These are phyloP conservation scores for Neodon shergylaensis DNA, from an alignment of 2,113 vertebrate species.

Conservation along the genomic window DNA sequence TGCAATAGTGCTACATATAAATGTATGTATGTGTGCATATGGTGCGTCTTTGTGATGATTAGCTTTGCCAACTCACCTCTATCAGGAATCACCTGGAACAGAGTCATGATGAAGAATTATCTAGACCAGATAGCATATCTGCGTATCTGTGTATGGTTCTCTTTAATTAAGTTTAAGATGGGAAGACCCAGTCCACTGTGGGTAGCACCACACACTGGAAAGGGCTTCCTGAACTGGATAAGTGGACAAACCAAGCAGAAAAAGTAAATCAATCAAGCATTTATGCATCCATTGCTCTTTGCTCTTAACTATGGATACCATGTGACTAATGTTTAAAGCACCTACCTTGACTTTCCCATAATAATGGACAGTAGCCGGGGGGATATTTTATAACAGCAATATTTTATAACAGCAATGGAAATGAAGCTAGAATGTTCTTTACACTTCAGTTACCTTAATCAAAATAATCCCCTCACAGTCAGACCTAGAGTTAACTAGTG, in stretches of 20 bases:
- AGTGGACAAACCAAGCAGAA: neutral
- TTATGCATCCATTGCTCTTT: neutral
- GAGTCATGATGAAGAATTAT: neutral
- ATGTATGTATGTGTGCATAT: no score
- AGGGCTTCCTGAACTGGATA: neutral
- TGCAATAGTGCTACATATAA: fast-evolving
- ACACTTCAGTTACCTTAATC: neutral
- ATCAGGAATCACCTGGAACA: no score
- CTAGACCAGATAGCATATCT: neutral
- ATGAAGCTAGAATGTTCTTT: neutral
- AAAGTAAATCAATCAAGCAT: neutral
- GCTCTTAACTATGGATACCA: neutral
- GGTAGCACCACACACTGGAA: neutral
- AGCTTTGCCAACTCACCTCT: neutral
- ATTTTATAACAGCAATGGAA: neutral
- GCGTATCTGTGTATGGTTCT: neutral
- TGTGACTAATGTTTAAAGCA: neutral
- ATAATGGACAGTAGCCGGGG: no score
- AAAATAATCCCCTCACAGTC: no score
- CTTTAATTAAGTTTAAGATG: neutral
- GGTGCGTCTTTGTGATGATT: neutral
- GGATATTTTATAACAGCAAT: no score
- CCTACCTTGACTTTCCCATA: neutral
- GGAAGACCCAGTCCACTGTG: neutral
- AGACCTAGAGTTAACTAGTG: neutral